Base-by-base conservation (phyloP, 2,888 invertebrate genomes). In the Philaethria dido region DNA sequence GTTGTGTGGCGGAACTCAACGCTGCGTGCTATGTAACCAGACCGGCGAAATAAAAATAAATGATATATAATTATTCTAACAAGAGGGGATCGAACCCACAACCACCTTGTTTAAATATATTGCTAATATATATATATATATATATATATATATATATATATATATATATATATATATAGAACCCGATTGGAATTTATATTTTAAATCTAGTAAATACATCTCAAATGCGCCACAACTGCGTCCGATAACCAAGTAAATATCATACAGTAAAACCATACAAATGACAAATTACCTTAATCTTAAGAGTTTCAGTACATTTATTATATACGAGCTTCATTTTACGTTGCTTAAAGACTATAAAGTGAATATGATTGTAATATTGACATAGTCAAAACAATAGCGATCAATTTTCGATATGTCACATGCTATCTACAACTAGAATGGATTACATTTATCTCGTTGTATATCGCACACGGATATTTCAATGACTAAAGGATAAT, bases 391-490 rank as follows among this genome's bases (percentile, higher is more conserved):
- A 59, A 64, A 64, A 70, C 61, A 64, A 65, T 62, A 39, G 69
- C 50, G 77, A 77, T 77, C 77, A 76, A 78, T 76, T 73, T 73
- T 62, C 70, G 77, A 77, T 77, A 78, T 71, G 77, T 75, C 77
- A 73, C 64, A 68, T 54, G 67, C 47, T 75, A 76, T 77, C 77
- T 73, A 73, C 72, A 71, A 64, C 68, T 25, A 70, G 70, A 75
- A 78, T 77, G 74, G 77, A 77, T 78, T 73, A 73, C 71, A 71
- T 70, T 77, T 76, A 77, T 77, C 77, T 64, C 47, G 64, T 71
- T 50, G 66, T 64, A 57, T 57, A 57, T 57, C 57, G 42, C 57
- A 70, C 59, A 62, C 69, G 70, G 69, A 73, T 66, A 61, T 72
- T 66, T 69, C 50, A 47, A 45, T 42, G 48, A n/a, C 45, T 29